A percentile compares a stretch with the other conserved stretches of the same genome.
Evolutionary conservation across 2,113 vertebrate species (phyloP).

Genomic region (Murina feae): DNA sequence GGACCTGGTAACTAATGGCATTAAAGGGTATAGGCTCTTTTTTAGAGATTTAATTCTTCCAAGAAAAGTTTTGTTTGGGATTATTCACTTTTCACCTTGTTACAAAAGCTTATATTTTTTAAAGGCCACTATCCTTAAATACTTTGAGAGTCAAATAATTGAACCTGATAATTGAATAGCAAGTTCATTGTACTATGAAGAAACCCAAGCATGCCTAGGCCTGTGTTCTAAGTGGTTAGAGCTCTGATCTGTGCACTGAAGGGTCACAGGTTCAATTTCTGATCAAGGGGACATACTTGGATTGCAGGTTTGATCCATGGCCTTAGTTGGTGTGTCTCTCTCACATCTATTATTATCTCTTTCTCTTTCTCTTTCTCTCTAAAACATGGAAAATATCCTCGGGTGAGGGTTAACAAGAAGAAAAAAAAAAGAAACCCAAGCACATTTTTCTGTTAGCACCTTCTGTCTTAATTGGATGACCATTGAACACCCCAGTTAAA

Average conservation of each 20-base stretch:
- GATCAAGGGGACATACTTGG: too few species aligned
- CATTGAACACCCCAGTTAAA: neutral
- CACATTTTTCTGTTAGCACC: neutral
- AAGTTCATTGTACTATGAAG: neutral
- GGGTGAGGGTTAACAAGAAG: too few species aligned
- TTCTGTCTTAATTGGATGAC: neutral
- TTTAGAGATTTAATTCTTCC: neutral
- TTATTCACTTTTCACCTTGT: neutral
- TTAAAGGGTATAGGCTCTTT: neutral
- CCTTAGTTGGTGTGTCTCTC: too few species aligned
- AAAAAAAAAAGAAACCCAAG: neutral
- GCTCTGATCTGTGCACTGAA: too few species aligned
- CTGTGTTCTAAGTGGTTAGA: too few species aligned
- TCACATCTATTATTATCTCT: too few species aligned
- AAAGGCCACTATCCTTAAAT: neutral
- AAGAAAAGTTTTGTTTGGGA: neutral
- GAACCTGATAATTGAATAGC: neutral
- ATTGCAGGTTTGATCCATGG: too few species aligned
- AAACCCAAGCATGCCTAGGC: neutral
- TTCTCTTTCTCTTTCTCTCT: too few species aligned
- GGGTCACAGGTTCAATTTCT: too few species aligned
- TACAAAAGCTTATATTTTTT: neutral
- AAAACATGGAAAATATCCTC: too few species aligned
- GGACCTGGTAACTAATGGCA: neutral
- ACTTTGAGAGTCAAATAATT: conserved; percentile 20